Evolutionary conservation across 2,797 vertebrate species (phyloP).

Genomic region (Craterocephalus amniculus): DNA sequence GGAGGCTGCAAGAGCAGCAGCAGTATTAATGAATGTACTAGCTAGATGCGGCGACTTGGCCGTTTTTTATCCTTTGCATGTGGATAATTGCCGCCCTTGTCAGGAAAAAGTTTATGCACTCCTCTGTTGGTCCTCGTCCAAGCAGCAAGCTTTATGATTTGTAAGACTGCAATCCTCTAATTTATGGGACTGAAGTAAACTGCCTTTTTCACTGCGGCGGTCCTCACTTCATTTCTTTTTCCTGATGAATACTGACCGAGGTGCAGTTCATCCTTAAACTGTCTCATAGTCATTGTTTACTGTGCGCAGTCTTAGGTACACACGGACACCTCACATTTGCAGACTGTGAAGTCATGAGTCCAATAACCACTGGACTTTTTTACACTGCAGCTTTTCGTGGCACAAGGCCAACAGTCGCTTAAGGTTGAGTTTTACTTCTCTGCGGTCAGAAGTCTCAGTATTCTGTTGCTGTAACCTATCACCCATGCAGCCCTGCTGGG

Average conservation of each 20-base stretch:
- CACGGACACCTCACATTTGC: constrained; percentile 50
- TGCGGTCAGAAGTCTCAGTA: constrained; percentile 61
- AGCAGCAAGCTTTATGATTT: constrained; percentile 67
- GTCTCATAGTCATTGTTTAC: constrained; percentile 53
- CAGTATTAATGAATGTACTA: constrained; percentile 68
- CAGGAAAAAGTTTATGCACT: constrained; percentile 71
- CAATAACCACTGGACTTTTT: constrained; percentile 53
- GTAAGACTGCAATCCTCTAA: constrained; percentile 49
- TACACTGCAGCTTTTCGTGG: constrained; percentile 62
- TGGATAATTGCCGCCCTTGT: constrained; percentile 75
- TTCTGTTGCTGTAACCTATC: constrained; percentile 53
- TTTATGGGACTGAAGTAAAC: constrained; percentile 60
- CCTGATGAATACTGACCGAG: constrained; percentile 36
- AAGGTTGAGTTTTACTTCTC: constrained; percentile 67
- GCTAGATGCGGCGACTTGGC: constrained; percentile 53
- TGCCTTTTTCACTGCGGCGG: constrained; percentile 29
- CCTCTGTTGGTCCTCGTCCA: constrained; percentile 61
- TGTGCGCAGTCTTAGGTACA: constrained; percentile 27
- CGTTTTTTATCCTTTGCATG: constrained; percentile 68
- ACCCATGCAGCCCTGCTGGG: constrained; percentile 41
- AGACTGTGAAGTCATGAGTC: constrained; percentile 72
- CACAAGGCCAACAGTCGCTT: constrained; percentile 51
- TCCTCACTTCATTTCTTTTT: constrained; percentile 51
- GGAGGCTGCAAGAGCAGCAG: constrained; percentile 49
- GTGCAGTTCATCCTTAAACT: constrained; percentile 36